These are phyloP conservation scores for Bombus terrestris DNA, from an alignment of 1,140 invertebrate genomes.

Conservation along the genomic window DNA sequence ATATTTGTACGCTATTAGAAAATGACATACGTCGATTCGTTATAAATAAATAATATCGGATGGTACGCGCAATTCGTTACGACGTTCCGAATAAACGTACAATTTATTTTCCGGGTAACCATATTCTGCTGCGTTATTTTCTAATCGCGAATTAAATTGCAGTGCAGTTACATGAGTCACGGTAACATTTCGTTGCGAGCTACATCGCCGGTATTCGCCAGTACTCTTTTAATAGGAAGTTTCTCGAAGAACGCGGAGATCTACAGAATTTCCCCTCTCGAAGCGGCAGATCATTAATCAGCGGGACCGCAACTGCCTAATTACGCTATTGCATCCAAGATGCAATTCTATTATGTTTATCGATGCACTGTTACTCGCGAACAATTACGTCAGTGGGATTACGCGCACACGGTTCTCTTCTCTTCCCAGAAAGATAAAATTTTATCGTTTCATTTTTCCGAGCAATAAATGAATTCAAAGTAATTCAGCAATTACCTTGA, in stretches of 20 bases:
- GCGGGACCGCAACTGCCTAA: slow-evolving; percentile 11
- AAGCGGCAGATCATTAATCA: slow-evolving; percentile 34
- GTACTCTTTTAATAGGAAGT: slow-evolving; percentile 25
- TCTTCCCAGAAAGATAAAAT: slow-evolving; percentile 33
- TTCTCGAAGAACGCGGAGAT: slow-evolving; percentile 17
- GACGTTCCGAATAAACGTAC: background rate
- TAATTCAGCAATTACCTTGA: background rate
- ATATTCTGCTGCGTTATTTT: slow-evolving; percentile 20
- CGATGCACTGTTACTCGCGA: slow-evolving; percentile 22
- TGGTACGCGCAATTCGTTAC: no score
- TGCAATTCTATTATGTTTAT: slow-evolving; percentile 36
- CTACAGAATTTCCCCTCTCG: slow-evolving; percentile 21
- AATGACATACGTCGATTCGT: background rate
- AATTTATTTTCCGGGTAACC: background rate
- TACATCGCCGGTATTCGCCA: background rate
- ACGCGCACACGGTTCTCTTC: background rate
- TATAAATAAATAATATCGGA: slow-evolving; percentile 1
- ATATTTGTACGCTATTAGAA: background rate
- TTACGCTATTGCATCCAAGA: slow-evolving; percentile 20
- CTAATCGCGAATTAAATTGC: slow-evolving; percentile 40
- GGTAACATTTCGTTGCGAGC: slow-evolving; percentile 26
- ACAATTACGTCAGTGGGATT: background rate
- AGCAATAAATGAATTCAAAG: background rate
- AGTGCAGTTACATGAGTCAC: slow-evolving; percentile 25
- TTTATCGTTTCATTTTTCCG: background rate